Conservation (phyloP, 2,888 invertebrate species). For the Acanthopleura granulata region DNA sequence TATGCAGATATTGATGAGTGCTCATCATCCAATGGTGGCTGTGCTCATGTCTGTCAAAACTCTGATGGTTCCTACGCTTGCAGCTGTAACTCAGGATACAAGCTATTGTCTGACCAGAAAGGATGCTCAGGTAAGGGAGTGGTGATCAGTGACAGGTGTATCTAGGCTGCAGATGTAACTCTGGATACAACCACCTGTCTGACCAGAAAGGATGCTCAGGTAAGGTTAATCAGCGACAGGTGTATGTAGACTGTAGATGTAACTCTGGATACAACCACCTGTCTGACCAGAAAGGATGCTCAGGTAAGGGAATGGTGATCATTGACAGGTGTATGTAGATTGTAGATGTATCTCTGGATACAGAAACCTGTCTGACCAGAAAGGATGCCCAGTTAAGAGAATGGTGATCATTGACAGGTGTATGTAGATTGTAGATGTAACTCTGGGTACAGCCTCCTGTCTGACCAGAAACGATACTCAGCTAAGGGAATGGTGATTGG, state of each 20-base stretch:
- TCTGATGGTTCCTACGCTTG: conserved; percentile 33
- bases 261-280: background rate
- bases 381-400: too few species aligned
- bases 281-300: background rate
- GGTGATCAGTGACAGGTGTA: too few species aligned
- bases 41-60: conserved; percentile 29
- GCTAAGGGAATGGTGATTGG: too few species aligned
- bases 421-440: too few species aligned
- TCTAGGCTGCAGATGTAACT: conserved; percentile 28
- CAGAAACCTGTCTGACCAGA: background rate
- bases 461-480: too few species aligned
- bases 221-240: too few species aligned
- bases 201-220: too few species aligned
- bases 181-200: background rate
- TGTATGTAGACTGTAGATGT: conserved; percentile 29
- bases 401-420: too few species aligned
- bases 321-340: too few species aligned
- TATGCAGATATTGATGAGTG: conserved; percentile 7
- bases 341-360: conserved; percentile 29
- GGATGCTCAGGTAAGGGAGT: background rate
- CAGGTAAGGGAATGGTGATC: background rate
- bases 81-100: conserved; percentile 26
- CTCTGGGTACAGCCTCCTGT: background rate
- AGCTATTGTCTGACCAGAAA: background rate
- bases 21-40: conserved; percentile 4